A percentile compares a stretch with the other conserved stretches of the same genome.
Evolutionary conservation across 1,140 invertebrate genomes (phyloP).

Genomic region (Ostrea edulis): DNA sequence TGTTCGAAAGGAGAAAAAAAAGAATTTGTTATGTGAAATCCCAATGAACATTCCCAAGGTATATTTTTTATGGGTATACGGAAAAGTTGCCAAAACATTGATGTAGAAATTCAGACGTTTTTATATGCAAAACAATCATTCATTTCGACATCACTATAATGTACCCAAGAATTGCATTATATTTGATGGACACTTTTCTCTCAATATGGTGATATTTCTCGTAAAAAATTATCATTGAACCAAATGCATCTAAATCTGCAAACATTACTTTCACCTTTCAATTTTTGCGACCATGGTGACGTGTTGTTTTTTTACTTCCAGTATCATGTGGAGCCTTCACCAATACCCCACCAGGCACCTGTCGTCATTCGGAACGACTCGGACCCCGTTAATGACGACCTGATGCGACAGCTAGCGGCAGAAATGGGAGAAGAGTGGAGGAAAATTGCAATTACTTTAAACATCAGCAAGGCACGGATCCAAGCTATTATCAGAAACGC

Average conservation of each 20-base stretch:
- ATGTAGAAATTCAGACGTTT: too few relatives aligned
- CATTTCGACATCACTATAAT: too few relatives aligned
- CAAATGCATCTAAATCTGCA: background rate
- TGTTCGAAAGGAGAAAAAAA: conserved; percentile 51
- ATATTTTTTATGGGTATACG: background rate
- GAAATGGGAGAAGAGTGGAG: conserved; percentile 75
- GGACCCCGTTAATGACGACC: conserved; percentile 68
- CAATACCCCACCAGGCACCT: conserved; percentile 59
- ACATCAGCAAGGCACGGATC: conserved; percentile 65
- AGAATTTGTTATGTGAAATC: conserved; percentile 68
- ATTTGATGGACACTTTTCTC: too few relatives aligned
- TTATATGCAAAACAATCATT: too few relatives aligned
- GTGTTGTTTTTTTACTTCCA: conserved; percentile 50
- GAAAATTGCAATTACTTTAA: conserved; percentile 66
- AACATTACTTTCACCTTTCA: background rate
- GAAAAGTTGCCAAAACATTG: too few relatives aligned
- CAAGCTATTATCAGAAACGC: conserved; percentile 71
- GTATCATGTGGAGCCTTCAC: conserved; percentile 65
- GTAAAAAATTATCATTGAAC: too few relatives aligned
- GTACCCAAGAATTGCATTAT: too few relatives aligned
- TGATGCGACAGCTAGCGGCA: conserved; percentile 65
- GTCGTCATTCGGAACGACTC: conserved; percentile 65
- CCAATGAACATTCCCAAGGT: conserved; percentile 74
- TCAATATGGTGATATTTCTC: too few relatives aligned
- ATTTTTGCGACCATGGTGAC: background rate